A percentile compares a stretch with the other conserved stretches of the same genome.
Conservation (phyloP, 2,797 vertebrate genomes). For the Xenopus petersii region DNA sequence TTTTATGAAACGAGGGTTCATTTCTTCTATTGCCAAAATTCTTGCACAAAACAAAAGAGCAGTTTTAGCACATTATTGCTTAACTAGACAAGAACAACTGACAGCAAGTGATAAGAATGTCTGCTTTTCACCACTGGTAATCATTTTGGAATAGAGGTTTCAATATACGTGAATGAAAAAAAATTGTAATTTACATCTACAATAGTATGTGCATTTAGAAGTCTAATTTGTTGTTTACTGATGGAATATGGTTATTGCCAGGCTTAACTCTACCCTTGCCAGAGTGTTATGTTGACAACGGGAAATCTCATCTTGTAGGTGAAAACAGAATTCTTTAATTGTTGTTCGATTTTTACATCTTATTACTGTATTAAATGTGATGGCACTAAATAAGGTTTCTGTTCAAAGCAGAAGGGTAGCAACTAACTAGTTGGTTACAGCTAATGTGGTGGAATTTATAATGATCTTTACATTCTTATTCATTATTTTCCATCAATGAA, state of each 20-base stretch:
- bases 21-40: constrained; percentile 97
- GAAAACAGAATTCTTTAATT: too few species aligned
- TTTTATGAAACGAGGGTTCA: constrained; percentile 98
- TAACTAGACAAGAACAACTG: constrained; percentile 96
- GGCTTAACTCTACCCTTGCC: constrained; percentile 51
- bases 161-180: constrained; percentile 81
- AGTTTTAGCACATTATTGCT: constrained; percentile 84
- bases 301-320: too few species aligned
- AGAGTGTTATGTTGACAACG: not conserved
- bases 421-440: too few species aligned
- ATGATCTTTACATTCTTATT: too few species aligned
- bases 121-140: constrained; percentile 97
- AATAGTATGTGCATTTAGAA: constrained; percentile 78
- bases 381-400: too few species aligned
- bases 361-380: too few species aligned
- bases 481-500: too few species aligned
- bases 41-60: constrained; percentile 86
- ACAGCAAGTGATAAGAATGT: constrained; percentile 98
- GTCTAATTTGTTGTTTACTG: constrained; percentile 68
- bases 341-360: too few species aligned
- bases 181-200: constrained; percentile 82
- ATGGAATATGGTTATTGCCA: constrained; percentile 72
- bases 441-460: too few species aligned
- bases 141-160: constrained; percentile 92
- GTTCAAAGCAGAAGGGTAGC: too few species aligned